Conservation (phyloP, 2,113 vertebrate species). For the Lates calcarifer region DNA sequence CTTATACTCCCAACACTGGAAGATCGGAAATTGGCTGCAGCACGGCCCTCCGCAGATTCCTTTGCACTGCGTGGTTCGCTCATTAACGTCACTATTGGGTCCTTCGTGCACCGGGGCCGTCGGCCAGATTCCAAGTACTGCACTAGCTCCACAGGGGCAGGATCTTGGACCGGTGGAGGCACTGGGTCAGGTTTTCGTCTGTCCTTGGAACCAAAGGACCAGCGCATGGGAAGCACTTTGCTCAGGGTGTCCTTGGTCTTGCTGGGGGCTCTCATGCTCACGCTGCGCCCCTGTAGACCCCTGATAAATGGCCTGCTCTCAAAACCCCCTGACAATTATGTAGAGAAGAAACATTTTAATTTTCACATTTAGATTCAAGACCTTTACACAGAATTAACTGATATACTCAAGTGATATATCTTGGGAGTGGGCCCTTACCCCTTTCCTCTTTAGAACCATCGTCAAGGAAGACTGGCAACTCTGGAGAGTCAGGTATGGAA, state of each 20-base stretch:
- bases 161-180: constrained; percentile 53
- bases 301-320: constrained; percentile 82
- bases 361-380: background rate
- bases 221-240: constrained; percentile 85
- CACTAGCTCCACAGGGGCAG: constrained; percentile 85
- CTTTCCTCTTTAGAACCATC: constrained; percentile 74
- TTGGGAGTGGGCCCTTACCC: constrained; percentile 73
- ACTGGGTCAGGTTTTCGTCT: constrained; percentile 75
- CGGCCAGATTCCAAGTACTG: constrained; percentile 92
- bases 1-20: constrained; percentile 58
- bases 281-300: constrained; percentile 85
- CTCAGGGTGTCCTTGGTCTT: constrained; percentile 81
- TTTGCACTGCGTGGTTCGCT: constrained; percentile 75
- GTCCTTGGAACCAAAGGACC: constrained; percentile 87
- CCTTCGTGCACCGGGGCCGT: constrained; percentile 89
- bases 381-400: background rate
- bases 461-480: constrained; percentile 80
- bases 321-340: constrained; percentile 78
- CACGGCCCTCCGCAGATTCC: constrained; percentile 56
- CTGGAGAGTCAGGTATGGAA: constrained; percentile 75
- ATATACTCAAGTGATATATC: background rate
- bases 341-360: constrained; percentile 15
- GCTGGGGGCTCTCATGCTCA: constrained; percentile 86
- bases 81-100: constrained; percentile 79
- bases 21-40: constrained; percentile 20